Base-by-base conservation (phyloP, 2,113 vertebrate species). In the Macroglossus sobrinus region DNA sequence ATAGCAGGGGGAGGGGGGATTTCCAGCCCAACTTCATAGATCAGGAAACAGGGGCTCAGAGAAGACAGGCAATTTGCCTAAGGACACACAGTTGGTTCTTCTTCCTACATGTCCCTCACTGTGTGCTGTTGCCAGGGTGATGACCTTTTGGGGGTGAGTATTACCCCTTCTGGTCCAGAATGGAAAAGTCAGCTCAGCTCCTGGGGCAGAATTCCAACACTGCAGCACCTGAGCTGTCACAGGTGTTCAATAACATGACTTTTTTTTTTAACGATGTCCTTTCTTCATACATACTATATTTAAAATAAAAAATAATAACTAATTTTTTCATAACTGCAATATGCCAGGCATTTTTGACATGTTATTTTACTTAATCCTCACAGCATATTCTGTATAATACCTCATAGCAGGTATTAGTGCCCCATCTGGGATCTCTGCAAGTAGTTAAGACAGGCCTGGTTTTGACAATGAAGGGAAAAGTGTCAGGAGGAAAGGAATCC, bases 161-260 rank as follows among this genome's bases (percentile, higher is more conserved):
- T 24, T 55, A 8, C 21, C 43, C 1, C 21, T 79, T 53, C 43
- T 40, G 28, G 68, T 7, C 7, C 11, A 47, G n/a, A 53, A 19
- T 14, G 4, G 1, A 24, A 26, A 72, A 50, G 69, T 59, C 63
- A 6, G 69, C 43, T n/a, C 2, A n/a, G 3, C 28, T 12, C 28
- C 26, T 30, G 40, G 55, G 43, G 38, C 19, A 16, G 61, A 35
- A 30, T 28, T 5, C 30, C 3, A 3, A 3, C 0, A 3, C 0
- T n/a, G 11, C 8, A 15, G 13, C 0, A 9, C 4, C 53, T 14
- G 13, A n/a, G 43, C 38, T 10, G 12, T 19, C 33, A 40, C 1
- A 68, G 57, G 7, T 24, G 24, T 38, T 35, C 64, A n/a, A 47
- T 24, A 28, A 55, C 24, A 28, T 47, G 13, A 47, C 13, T 50